Evolutionary conservation across 2,888 invertebrate species (phyloP).

Genomic region (Hanleya hanleyi): DNA sequence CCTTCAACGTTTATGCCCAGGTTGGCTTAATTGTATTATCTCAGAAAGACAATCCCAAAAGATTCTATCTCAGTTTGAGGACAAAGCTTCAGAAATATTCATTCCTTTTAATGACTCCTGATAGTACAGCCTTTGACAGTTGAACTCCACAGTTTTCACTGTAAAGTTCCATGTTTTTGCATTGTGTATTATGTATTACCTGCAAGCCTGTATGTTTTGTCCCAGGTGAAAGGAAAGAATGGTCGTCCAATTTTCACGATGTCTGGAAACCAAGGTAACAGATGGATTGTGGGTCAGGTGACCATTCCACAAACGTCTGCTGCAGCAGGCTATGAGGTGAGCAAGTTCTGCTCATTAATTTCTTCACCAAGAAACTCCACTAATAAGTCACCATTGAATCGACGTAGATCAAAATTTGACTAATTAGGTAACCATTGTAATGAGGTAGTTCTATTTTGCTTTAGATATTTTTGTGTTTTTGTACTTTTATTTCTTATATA

Average conservation of each 20-base stretch:
- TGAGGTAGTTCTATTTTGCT: no score
- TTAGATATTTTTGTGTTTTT: no score
- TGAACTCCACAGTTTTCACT: neutral
- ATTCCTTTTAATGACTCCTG: neutral
- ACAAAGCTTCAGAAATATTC: no score
- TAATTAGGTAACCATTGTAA: no score
- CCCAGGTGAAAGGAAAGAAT: neutral
- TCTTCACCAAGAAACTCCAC: no score
- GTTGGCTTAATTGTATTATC: no score
- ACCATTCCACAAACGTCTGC: constrained; percentile 39
- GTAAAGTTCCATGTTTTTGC: neutral
- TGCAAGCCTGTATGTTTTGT: neutral
- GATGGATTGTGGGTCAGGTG: constrained; percentile 56
- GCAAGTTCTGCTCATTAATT: no score
- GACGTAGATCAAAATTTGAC: no score
- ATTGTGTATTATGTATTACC: neutral
- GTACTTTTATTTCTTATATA: neutral
- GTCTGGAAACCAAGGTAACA: constrained; percentile 60
- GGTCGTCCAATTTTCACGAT: constrained; percentile 46
- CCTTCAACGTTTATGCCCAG: constrained; percentile 56
- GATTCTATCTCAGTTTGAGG: no score
- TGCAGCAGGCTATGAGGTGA: constrained; percentile 44
- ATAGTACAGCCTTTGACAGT: constrained; percentile 12
- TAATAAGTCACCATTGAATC: no score
- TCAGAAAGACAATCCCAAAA: no score